phyloP scores from a whole-genome alignment of 2,113 vertebrate species.

The Alectura lathami region DNA sequence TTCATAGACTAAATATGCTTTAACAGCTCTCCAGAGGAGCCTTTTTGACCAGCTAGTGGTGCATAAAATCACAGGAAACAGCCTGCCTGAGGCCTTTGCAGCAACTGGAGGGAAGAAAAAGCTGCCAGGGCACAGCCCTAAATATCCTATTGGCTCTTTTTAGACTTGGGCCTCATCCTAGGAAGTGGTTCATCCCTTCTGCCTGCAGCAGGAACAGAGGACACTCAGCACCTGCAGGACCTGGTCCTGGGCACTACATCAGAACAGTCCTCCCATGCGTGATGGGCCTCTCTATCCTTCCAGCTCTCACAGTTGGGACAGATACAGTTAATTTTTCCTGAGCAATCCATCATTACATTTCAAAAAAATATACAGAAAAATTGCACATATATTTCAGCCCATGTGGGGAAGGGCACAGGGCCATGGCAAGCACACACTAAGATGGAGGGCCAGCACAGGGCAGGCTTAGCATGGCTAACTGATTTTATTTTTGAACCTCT shows the following conservation, averaged over 20 bases:
- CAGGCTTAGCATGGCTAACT: neutral
- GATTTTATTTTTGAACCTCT: neutral
- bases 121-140: neutral
- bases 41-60: neutral
- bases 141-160: neutral
- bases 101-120: slow-evolving; percentile 4
- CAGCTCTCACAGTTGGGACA: neutral
- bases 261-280: neutral
- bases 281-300: neutral
- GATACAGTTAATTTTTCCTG: neutral
- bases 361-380: neutral
- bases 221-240: neutral
- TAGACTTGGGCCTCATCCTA: neutral
- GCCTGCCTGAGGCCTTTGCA: neutral
- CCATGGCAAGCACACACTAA: fast-evolving
- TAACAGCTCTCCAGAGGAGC: neutral
- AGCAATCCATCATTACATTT: neutral
- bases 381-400: neutral
- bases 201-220: neutral
- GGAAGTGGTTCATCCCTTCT: neutral
- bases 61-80: slow-evolving; percentile 19
- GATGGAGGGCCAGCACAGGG: neutral
- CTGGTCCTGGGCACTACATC: neutral
- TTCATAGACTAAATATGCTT: neutral
- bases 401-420: neutral